Evolutionary conservation across 1,140 invertebrate species (phyloP).

Genomic region (Trialeurodes vaporariorum): DNA sequence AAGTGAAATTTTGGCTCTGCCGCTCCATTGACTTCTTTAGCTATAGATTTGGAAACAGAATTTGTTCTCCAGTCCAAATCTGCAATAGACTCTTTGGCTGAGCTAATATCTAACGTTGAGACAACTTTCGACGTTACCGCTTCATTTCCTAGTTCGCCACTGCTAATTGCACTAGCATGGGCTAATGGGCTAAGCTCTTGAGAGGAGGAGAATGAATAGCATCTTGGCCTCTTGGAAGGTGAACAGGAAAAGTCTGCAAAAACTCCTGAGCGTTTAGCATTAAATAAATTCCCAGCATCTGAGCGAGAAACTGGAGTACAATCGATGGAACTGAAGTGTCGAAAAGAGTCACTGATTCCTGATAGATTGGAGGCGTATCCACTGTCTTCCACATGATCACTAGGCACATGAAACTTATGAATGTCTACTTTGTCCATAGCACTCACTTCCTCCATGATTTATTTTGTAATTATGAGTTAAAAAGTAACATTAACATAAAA

Average conservation of each 20-base stretch:
- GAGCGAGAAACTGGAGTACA: not conserved
- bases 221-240: not conserved
- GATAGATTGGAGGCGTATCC: slow-evolving; percentile 8
- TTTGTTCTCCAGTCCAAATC: not conserved
- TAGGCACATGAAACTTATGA: not conserved
- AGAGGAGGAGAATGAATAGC: no score
- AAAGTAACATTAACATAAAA: not conserved
- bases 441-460: not conserved
- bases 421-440: not conserved
- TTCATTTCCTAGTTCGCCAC: not conserved
- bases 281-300: no score
- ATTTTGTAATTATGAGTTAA: no score
- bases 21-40: not conserved
- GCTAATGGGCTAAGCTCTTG: not conserved
- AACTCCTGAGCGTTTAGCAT: not conserved
- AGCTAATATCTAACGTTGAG: not conserved
- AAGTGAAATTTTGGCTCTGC: not conserved
- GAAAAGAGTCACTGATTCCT: not conserved
- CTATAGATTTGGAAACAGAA: not conserved
- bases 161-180: not conserved
- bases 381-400: slow-evolving; percentile 7
- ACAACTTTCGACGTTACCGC: no score
- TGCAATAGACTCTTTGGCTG: not conserved
- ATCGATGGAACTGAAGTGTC: not conserved
- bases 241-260: no score